Evolutionary conservation across 2,113 vertebrate species (phyloP).

Genomic region (Suricata suricatta): DNA sequence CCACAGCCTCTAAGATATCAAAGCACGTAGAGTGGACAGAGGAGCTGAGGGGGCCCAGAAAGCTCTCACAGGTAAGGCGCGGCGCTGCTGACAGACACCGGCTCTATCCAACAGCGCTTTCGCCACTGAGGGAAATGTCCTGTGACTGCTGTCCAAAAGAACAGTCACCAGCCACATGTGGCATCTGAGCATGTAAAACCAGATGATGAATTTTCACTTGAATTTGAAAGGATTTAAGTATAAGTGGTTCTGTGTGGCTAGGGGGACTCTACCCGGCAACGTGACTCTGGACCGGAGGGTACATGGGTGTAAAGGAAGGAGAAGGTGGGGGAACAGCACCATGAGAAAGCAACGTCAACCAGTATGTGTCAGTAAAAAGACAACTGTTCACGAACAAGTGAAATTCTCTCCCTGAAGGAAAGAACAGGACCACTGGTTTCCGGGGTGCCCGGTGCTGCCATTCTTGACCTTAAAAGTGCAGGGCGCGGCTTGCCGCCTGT

Average conservation of each 20-base stretch:
- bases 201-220: neutral
- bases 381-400: neutral
- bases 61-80: neutral
- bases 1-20: neutral
- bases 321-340: neutral
- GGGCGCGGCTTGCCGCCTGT: neutral
- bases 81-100: no score
- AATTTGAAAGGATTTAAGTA: neutral
- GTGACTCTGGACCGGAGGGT: rapidly evolving
- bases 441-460: neutral
- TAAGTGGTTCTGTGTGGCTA: no score
- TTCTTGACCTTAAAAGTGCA: conserved; percentile 30
- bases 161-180: no score
- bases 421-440: neutral
- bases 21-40: neutral
- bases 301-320: neutral
- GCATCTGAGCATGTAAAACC: neutral
- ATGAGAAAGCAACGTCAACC: neutral
- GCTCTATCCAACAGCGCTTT: neutral
- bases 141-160: neutral
- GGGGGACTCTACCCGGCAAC: neutral
- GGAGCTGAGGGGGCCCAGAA: neutral
- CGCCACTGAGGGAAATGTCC: neutral
- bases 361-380: neutral
- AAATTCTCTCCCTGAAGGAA: neutral